Percentiles rank a stretch among this genome's conserved stretches.
These are phyloP conservation scores for Uria lomvia DNA, from an alignment of 2,113 vertebrate genomes.

Conservation along the genomic window DNA sequence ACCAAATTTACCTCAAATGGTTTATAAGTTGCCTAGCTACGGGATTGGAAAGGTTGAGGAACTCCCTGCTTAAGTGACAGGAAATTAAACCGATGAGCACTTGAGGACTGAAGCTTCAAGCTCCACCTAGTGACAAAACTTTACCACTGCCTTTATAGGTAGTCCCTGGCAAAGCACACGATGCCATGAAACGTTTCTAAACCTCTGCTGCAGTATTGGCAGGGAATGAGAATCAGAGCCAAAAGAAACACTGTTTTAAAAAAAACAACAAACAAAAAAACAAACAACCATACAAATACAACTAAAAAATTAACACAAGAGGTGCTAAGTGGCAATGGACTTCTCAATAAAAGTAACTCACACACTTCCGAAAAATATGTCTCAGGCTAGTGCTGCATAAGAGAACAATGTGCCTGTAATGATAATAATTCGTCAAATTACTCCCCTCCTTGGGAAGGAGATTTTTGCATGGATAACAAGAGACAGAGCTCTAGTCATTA, in stretches of 20 bases:
- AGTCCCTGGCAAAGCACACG: neutral
- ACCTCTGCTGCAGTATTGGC: neutral
- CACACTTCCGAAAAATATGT: neutral
- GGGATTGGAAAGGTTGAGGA: slow-evolving; percentile 28
- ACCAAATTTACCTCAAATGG: slow-evolving; percentile 46
- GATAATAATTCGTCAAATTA: neutral
- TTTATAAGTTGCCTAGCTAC: slow-evolving; percentile 63
- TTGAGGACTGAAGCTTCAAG: neutral
- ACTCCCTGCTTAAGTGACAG: neutral
- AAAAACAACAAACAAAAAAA: too few relatives aligned
- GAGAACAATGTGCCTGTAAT: neutral
- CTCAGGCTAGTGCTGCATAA: neutral
- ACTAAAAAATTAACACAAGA: neutral
- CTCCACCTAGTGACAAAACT: slow-evolving; percentile 54
- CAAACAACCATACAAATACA: neutral
- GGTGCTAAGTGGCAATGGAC: neutral
- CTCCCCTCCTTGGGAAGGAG: neutral
- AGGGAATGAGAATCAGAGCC: neutral
- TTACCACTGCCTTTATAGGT: neutral
- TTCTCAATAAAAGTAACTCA: neutral
- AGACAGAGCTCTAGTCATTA: neutral
- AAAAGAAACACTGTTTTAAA: neutral
- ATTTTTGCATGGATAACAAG: neutral
- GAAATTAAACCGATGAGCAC: neutral
- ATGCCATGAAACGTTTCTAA: neutral